Percentiles rank a stretch among this genome's conserved stretches.
phyloP scores from a whole-genome alignment of 2,797 vertebrate species.

The Orientallactaga sibirica region DNA sequence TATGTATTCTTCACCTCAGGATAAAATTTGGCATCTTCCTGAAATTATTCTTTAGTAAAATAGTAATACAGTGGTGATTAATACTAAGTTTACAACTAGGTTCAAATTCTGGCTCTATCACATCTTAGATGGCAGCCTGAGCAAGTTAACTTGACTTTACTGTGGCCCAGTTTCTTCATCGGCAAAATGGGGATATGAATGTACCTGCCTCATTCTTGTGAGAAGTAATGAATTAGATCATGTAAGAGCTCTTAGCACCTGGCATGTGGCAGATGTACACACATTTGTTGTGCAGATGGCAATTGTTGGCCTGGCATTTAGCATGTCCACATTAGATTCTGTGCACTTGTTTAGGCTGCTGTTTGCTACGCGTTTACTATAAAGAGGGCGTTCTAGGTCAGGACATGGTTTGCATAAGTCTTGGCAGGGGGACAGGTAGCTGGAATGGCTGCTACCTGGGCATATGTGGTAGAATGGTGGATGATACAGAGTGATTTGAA shows the following conservation, averaged over 20 bases:
- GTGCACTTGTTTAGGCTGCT: not conserved
- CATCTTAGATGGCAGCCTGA: not conserved
- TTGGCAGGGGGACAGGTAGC: not conserved
- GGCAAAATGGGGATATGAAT: not conserved
- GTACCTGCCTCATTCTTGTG: not conserved
- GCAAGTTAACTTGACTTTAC: not conserved
- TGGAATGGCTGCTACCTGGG: not conserved
- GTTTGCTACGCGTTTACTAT: not conserved
- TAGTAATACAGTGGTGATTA: not conserved
- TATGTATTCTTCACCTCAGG: not conserved
- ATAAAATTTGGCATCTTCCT: not conserved
- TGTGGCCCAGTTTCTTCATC: not conserved
- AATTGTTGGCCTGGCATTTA: not conserved
- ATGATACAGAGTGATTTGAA: not conserved
- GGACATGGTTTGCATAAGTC: not conserved
- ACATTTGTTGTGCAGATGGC: not conserved
- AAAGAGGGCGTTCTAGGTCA: not conserved
- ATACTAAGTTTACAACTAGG: not conserved
- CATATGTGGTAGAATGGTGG: not conserved
- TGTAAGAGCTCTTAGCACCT: not conserved
- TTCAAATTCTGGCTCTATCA: not conserved
- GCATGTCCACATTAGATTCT: not conserved
- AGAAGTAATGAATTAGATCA: not conserved
- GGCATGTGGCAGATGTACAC: fast-evolving
- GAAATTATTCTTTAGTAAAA: not conserved